Percentiles rank a stretch among this genome's conserved stretches.
Conservation (phyloP, 2,113 vertebrate genomes). For the Grus americana region DNA sequence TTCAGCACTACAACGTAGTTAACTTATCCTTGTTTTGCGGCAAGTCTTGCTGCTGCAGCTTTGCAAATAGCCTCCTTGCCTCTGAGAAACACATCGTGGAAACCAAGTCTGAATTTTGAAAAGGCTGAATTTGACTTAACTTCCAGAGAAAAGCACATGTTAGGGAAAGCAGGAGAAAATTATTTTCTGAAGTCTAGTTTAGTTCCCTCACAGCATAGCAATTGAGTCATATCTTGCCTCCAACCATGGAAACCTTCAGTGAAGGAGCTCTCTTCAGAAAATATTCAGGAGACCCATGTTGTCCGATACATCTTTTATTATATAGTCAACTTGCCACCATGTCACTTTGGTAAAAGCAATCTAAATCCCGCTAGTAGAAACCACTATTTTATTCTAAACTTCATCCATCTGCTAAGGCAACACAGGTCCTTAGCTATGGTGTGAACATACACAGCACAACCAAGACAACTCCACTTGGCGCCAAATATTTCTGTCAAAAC, state of each 20-base stretch:
- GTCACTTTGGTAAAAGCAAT: background rate
- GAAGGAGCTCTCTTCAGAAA: background rate
- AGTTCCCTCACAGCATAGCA: background rate
- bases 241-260: background rate
- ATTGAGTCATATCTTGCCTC: background rate
- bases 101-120: background rate
- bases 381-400: background rate
- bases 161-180: background rate
- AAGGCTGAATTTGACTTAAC: background rate
- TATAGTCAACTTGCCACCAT: background rate
- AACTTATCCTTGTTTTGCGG: rapidly evolving
- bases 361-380: background rate
- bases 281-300: background rate
- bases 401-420: background rate
- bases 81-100: background rate
- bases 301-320: background rate
- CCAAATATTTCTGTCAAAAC: background rate
- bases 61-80: background rate
- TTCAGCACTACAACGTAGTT: background rate
- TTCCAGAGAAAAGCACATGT: background rate
- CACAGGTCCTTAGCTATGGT: background rate
- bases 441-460: background rate
- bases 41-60: background rate
- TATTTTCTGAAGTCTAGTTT: background rate
- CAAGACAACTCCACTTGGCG: background rate